Conservation (phyloP, 2,888 invertebrate genomes). For the Cybosia mesomella region DNA sequence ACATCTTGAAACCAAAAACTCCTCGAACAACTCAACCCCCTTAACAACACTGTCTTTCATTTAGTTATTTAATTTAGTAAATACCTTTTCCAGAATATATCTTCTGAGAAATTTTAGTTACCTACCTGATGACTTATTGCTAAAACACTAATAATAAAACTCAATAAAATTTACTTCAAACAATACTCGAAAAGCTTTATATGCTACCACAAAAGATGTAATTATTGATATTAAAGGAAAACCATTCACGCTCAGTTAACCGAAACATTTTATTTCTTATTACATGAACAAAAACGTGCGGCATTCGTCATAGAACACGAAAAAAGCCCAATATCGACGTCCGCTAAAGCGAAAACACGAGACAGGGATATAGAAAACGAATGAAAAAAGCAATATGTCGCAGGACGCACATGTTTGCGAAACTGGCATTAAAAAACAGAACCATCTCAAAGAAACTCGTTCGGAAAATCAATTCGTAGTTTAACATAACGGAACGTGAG, state of each 20-base stretch:
- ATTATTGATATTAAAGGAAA: conserved; percentile 18
- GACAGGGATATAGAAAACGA: conserved; percentile 69
- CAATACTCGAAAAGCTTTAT: neutral
- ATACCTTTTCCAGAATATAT: no score
- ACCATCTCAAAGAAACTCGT: conserved; percentile 68
- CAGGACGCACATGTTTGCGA: conserved; percentile 73
- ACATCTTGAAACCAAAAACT: no score
- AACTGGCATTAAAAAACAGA: conserved; percentile 70
- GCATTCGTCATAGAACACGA: conserved; percentile 64
- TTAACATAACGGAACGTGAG: conserved; percentile 71
- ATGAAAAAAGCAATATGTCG: conserved; percentile 81
- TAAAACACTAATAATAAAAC: neutral
- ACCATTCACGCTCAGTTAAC: conserved; percentile 35
- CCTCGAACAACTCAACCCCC: no score
- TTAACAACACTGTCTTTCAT: no score
- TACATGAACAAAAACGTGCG: conserved; percentile 60
- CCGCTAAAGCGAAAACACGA: conserved; percentile 72
- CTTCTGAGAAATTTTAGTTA: no score
- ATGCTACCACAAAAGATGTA: neutral
- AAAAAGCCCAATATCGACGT: conserved; percentile 71
- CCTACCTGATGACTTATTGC: no score
- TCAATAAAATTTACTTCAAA: neutral
- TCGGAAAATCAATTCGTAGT: conserved; percentile 75
- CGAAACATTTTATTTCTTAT: conserved; percentile 50
- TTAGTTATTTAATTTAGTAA: no score